These are phyloP conservation scores for Pardalotus punctatus DNA, from an alignment of 2,113 vertebrate genomes.

Conservation along the genomic window DNA sequence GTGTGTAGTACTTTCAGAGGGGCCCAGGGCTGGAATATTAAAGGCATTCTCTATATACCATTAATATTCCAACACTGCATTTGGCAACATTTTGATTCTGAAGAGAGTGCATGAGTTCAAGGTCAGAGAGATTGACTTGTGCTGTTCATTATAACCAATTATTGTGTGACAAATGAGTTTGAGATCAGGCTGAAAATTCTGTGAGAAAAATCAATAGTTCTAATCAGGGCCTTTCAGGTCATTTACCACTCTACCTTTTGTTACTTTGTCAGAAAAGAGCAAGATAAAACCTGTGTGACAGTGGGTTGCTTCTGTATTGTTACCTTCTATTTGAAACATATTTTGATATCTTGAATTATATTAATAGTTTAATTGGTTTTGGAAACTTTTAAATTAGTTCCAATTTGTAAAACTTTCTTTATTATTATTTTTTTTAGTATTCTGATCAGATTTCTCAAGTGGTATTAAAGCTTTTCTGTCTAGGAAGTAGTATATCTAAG, in stretches of 20 bases:
- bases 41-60: conserved; percentile 61
- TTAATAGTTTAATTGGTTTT: conserved; percentile 77
- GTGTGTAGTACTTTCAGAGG: conserved; percentile 23
- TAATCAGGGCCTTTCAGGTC: conserved; percentile 83
- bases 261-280: conserved; percentile 79
- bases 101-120: conserved; percentile 80
- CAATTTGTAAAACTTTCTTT: conserved; percentile 55
- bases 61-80: conserved; percentile 77
- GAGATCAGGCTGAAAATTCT: conserved; percentile 84
- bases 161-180: conserved; percentile 85
- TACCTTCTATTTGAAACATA: conserved; percentile 62
- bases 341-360: conserved; percentile 75
- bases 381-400: conserved; percentile 68
- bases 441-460: conserved; percentile 60
- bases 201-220: conserved; percentile 87
- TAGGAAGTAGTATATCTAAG: not conserved
- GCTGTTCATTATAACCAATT: conserved; percentile 86
- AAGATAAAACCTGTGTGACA: conserved; percentile 79
- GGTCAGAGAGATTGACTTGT: conserved; percentile 81
- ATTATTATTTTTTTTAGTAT: not conserved
- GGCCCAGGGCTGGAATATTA: conserved; percentile 61
- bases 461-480: not conserved
- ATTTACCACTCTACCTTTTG: conserved; percentile 80
- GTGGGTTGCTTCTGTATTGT: conserved; percentile 51
- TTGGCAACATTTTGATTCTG: conserved; percentile 80